Evolutionary conservation across 1,140 invertebrate genomes (phyloP).

Genomic region (Hermetia illucens): DNA sequence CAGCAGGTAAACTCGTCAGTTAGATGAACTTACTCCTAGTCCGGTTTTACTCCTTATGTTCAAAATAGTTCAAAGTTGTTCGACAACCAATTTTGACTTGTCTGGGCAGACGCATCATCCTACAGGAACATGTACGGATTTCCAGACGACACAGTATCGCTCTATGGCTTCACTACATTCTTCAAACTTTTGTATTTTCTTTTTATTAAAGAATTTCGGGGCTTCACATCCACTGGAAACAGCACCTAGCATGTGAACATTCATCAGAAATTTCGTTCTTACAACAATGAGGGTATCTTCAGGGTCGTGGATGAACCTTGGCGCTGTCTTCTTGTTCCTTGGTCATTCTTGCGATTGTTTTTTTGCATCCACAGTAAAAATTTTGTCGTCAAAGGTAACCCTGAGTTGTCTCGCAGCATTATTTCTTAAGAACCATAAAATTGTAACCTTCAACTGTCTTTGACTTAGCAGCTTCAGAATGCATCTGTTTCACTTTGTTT

Average conservation of each 20-base stretch:
- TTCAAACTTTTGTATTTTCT: constrained; percentile 7
- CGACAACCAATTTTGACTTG: not conserved
- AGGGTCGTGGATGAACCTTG: not conserved
- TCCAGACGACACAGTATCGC: constrained; percentile 20
- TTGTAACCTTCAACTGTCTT: too few species aligned
- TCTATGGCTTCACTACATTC: constrained; percentile 29
- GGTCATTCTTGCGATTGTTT: not conserved
- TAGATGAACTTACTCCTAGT: too few species aligned
- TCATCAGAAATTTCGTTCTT: not conserved
- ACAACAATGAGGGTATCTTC: not conserved
- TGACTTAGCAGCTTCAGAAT: too few species aligned
- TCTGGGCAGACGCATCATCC: not conserved
- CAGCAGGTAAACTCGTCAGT: too few species aligned
- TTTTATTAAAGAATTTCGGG: not conserved
- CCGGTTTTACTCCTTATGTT: not conserved
- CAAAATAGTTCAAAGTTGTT: not conserved
- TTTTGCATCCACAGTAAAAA: not conserved
- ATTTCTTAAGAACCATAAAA: too few species aligned
- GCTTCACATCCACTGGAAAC: not conserved
- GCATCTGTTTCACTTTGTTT: too few species aligned
- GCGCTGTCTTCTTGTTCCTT: not conserved
- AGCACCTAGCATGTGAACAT: not conserved
- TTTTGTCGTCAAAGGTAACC: not conserved
- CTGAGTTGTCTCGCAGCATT: not conserved
- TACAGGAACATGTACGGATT: not conserved